Base-by-base conservation (phyloP, 2,888 invertebrate species). In the Serrognathus titanus region DNA sequence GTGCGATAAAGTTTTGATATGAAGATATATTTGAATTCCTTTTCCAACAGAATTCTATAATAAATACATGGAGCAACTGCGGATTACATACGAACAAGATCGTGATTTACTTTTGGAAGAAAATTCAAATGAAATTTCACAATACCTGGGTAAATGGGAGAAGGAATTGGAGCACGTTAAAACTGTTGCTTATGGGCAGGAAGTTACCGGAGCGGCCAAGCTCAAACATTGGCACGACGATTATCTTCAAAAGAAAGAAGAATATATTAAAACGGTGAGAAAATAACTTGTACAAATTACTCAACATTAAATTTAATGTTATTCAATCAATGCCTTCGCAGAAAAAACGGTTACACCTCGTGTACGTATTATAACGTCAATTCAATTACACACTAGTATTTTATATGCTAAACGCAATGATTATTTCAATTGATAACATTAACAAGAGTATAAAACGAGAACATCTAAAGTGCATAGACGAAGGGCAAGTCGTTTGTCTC, bases 101-200 rank as follows among this genome's bases (percentile, higher is more conserved):
- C 70, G 79, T 6, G 76, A 79, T 0, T 77, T 83, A 13, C 76
- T 81, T 12, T 75, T 81, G 8, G 72, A 77, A 46, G 82, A 85
- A 53, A 79, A 82, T 2, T 75, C 78, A 41, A 80, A 81, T 0
- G 85, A 86, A 63, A 79, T 82, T 51, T 79, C 80, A 20, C 75
- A 79, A 41, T 80, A 78, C 9, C 69, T 75, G 43, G 69, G 71
- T 12, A 71, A 74, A 50, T 75, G 80, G 13, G 73, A 78, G 11
- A 78, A 80, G 5, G 75, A 79, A 38, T 70, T 72, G 37, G 70
- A 74, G 13, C 72, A 79, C 57, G 61, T 82, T 31, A 77, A 77
- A 60, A 75, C 73, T 4, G 67, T 79, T 31, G 69, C 76, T 51
- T 75, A 72, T 72, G 59, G 66, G 50, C 20, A 69, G 66, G 57